Evolutionary conservation across 2,888 invertebrate species (phyloP).

Genomic region (Trachelus iudaicus): DNA sequence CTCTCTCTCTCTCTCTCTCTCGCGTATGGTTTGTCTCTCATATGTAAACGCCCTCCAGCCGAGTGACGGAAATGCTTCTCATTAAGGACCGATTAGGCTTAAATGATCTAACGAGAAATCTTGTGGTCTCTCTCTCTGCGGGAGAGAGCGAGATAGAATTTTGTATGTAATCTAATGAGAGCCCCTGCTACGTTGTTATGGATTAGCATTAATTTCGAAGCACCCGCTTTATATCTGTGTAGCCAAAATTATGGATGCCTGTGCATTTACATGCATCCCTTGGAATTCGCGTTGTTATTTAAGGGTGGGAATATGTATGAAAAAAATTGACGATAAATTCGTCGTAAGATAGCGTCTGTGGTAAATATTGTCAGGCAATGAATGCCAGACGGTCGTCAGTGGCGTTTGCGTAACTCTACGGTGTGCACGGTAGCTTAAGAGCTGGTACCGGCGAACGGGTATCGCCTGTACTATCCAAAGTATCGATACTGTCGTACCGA

Average conservation of each 20-base stretch:
- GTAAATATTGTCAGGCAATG: not conserved
- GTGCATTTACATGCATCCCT: not conserved
- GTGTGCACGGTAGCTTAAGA: not conserved
- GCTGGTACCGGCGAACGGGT: not conserved
- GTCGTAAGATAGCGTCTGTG: not conserved
- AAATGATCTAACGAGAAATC: conserved; percentile 2
- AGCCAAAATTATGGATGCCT: not conserved
- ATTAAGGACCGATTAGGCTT: conserved; percentile 40
- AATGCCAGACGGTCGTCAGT: not conserved
- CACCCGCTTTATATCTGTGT: not conserved
- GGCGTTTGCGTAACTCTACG: not conserved
- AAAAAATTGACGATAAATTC: not conserved
- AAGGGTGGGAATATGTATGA: not conserved
- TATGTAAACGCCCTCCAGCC: not conserved
- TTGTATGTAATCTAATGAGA: not conserved
- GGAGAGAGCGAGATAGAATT: not conserved
- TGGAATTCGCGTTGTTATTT: not conserved
- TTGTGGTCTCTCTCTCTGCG: not conserved
- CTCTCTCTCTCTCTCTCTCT: not conserved
- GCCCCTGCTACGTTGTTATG: not conserved
- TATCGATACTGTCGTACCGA: conserved; percentile 14
- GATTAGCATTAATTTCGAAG: not conserved
- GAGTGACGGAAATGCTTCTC: conserved; percentile 20
- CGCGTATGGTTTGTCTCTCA: not conserved
- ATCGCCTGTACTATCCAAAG: not conserved